Conservation (phyloP, 2,888 invertebrate genomes). For the Drosophila cracens region DNA sequence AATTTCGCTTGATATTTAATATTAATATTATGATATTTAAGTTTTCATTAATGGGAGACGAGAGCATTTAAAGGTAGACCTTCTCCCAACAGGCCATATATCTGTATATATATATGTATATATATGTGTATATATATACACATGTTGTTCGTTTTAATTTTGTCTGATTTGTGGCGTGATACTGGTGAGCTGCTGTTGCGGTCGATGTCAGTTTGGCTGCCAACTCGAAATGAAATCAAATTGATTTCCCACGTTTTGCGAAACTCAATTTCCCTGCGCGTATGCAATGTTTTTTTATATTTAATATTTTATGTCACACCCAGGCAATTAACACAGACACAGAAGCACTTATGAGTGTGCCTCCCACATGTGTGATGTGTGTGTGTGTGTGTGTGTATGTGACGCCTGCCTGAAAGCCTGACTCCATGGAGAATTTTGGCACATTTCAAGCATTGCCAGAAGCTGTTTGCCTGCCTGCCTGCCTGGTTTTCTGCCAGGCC, state of each 20-base stretch:
- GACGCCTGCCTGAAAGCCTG: conserved; percentile 46
- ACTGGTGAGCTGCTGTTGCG: conserved; percentile 1
- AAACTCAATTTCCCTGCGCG: conserved; percentile 26
- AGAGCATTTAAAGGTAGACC: conserved; percentile 14
- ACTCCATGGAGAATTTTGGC: conserved; percentile 64
- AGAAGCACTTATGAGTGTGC: conserved; percentile 1
- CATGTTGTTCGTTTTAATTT: conserved; percentile 18
- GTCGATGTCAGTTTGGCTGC: conserved; percentile 25
- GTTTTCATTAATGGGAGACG: neutral
- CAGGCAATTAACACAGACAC: conserved; percentile 70
- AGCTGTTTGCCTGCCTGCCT: conserved; percentile 36
- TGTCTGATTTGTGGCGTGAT: conserved; percentile 22
- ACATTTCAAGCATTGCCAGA: conserved; percentile 49
- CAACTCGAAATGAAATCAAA: conserved; percentile 64
- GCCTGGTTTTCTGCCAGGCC: conserved; percentile 26
- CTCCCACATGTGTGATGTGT: neutral
- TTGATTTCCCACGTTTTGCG: conserved; percentile 55
- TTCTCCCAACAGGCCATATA: neutral
- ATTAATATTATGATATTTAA: neutral
- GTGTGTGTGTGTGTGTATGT: conserved; percentile 24
- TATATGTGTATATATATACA: neutral
- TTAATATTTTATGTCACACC: conserved; percentile 37
- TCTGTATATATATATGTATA: too few species aligned
- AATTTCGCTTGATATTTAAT: neutral
- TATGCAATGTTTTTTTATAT: conserved; percentile 36